Evolutionary conservation across 92 coral and sea anemone species (phyloP).

Genomic region (Meandrina meandrites): DNA sequence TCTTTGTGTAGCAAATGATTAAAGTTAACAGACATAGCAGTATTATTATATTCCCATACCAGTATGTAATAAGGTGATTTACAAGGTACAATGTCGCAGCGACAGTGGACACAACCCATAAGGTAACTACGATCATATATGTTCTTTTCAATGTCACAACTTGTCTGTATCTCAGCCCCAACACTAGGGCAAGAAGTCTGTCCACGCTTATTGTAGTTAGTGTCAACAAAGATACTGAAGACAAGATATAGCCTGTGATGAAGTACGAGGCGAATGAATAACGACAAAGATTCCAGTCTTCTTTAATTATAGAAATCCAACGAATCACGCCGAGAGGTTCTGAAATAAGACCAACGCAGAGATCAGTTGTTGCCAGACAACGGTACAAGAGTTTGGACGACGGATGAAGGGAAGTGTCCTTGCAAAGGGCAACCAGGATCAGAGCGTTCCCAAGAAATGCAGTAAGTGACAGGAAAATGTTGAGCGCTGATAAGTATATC

Average conservation of each 20-base stretch:
- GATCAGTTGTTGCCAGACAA: not conserved
- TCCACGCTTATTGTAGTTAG: conserved; percentile 1
- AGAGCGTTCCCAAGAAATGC: not conserved
- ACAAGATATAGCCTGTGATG: not conserved
- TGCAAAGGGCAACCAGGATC: not conserved
- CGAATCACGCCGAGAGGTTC: not conserved
- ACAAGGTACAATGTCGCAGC: not conserved
- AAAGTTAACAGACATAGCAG: not conserved
- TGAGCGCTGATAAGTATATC: not conserved
- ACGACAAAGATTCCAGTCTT: not conserved
- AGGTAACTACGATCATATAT: not conserved
- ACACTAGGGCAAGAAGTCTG: not conserved
- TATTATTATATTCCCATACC: not conserved
- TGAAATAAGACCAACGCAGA: not conserved
- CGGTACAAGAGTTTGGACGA: not conserved
- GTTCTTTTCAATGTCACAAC: not conserved
- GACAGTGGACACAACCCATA: not conserved
- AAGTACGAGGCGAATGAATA: not conserved
- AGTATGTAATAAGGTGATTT: not conserved
- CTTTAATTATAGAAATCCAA: not conserved
- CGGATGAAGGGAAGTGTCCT: conserved; percentile 8
- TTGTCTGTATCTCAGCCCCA: not conserved
- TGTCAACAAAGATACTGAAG: not conserved
- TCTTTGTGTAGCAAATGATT: conserved; percentile 1
- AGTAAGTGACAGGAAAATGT: not conserved